Base-by-base conservation (phyloP, 1,140 invertebrate species). In the Portunus trituberculatus region DNA sequence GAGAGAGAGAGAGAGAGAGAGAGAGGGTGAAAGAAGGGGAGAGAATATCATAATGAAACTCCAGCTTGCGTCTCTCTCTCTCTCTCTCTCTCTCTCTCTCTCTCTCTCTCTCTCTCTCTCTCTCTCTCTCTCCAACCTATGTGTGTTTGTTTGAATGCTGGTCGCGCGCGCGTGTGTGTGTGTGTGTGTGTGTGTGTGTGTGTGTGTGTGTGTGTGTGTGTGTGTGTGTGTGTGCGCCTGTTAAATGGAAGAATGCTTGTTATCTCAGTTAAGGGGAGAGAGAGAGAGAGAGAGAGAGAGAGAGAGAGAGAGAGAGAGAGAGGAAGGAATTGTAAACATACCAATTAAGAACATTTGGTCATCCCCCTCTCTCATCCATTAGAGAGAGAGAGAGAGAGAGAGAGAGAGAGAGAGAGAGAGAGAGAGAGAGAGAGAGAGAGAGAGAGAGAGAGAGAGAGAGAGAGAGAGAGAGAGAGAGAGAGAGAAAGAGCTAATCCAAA, bases 221-320 rank as follows among this genome's bases (percentile, higher is more conserved):
- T 59, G 52, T 59, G 39, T 39, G 39, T 39, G 39, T 59, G 52
- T 59, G 16, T 39, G 52, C 12, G 16, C 8, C 3, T 59, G 16
- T 59, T 59, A 59, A 59, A 59, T 59, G 16, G 10, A 59, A 59
- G 52, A 59, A 59, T 59, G 16, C 52, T 12, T 59, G 52, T 59
- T 59, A 20, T 59, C 12, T 76, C 25, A 76, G n/a, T n/a, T 2
- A 20, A 76, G 67, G 20, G 67, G 67, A 76, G 67, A 76, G 67
- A 76, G 67, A 76, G 67, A 76, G 67, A 76, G 67, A 76, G 67
- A 76, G 67, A 76, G 67, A 76, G 67, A 76, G 67, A 76, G 67
- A 76, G 67, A 76, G 67, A 76, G 67, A 76, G 67, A 76, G 67
- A 76, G 67, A 76, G 67, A 76, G 67, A 76, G 67, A 76, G 67